These are phyloP conservation scores for Drosophila biarmipes DNA, from an alignment of 1,140 invertebrate genomes.

Conservation along the genomic window DNA sequence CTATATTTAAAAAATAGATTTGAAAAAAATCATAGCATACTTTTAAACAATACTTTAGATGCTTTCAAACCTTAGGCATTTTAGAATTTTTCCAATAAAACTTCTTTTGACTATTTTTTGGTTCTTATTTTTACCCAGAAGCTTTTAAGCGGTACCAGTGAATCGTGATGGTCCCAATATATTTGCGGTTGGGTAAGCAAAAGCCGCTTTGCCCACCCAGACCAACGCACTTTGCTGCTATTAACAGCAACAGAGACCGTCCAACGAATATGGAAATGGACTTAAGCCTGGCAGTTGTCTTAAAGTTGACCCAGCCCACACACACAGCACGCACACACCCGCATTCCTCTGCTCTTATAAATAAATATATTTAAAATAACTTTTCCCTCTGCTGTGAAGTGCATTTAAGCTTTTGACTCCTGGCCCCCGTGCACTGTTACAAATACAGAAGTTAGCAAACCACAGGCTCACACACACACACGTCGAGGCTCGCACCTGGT, in stretches of 20 bases:
- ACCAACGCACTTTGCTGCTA: slow-evolving; percentile 32
- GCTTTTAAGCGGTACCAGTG: not conserved
- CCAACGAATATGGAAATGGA: slow-evolving; percentile 49
- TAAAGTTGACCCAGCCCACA: slow-evolving; percentile 52
- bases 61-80: no score
- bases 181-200: slow-evolving; percentile 20
- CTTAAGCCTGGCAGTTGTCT: slow-evolving; percentile 56
- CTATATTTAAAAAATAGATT: no score
- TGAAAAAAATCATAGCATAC: no score
- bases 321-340: slow-evolving; percentile 17
- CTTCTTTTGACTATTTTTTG: not conserved
- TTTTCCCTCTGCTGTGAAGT: slow-evolving; percentile 66
- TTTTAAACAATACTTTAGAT: not conserved
- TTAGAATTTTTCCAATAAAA: no score
- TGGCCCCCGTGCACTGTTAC: slow-evolving; percentile 13
- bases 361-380: slow-evolving; percentile 66
- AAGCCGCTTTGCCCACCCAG: slow-evolving; percentile 46
- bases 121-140: no score
- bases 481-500: slow-evolving; percentile 3
- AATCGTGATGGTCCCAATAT: not conserved
- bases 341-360: slow-evolving; percentile 38
- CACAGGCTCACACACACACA: slow-evolving; percentile 34
- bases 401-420: slow-evolving; percentile 69
- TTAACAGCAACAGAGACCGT: slow-evolving; percentile 23
- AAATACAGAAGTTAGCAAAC: slow-evolving; percentile 59